Evolutionary conservation across 2,113 vertebrate genomes (phyloP).

Genomic region (Platichthys stellatus): DNA sequence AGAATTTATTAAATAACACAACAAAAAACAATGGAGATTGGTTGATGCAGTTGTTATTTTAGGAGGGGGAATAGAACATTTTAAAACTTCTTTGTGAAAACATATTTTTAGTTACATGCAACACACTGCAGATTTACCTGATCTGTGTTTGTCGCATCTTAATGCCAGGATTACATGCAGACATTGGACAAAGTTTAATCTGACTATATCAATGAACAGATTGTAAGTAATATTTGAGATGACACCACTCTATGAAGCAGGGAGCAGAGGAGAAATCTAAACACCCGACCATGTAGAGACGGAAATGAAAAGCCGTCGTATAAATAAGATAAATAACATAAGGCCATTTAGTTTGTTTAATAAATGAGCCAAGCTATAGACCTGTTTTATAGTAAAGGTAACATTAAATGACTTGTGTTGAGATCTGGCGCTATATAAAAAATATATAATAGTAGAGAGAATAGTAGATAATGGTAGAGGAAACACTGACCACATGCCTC

Average conservation of each 20-base stretch:
- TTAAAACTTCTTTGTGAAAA: not conserved
- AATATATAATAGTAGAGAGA: too few species aligned
- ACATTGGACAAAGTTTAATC: conserved; percentile 14
- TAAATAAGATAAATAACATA: too few species aligned
- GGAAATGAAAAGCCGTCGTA: too few species aligned
- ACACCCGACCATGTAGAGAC: too few species aligned
- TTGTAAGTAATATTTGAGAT: conserved; percentile 15
- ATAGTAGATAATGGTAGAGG: too few species aligned
- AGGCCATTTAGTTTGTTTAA: too few species aligned
- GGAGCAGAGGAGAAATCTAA: too few species aligned
- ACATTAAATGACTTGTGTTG: too few species aligned
- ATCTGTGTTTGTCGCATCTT: conserved; percentile 31
- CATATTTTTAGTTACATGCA: not conserved
- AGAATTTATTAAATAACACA: not conserved
- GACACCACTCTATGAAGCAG: conserved; percentile 1
- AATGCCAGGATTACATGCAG: conserved; percentile 55
- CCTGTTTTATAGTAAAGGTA: too few species aligned
- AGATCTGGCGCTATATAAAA: too few species aligned
- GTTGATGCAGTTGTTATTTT: not conserved
- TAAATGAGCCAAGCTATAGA: too few species aligned
- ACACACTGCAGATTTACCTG: conserved; percentile 7
- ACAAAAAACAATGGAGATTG: not conserved
- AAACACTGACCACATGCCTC: not conserved
- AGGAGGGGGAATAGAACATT: not conserved
- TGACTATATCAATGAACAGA: conserved; percentile 13